Evolutionary conservation across 2,113 vertebrate species (phyloP).

Genomic region (Cisticola juncidis): DNA sequence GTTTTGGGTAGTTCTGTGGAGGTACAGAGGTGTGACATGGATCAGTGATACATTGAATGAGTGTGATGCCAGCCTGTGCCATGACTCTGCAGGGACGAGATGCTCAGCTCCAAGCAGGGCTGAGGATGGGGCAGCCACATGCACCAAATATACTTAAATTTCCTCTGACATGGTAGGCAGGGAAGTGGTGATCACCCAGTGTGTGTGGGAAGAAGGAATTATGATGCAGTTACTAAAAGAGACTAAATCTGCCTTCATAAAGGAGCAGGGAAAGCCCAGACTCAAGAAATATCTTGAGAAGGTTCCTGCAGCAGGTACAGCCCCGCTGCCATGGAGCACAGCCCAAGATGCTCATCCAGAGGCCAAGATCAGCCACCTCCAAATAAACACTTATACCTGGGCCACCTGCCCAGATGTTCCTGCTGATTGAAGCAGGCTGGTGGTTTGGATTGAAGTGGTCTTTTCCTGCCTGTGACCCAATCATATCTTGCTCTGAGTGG

Average conservation of each 20-base stretch:
- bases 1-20: not conserved
- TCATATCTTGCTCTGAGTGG: not conserved
- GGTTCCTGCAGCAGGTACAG: not conserved
- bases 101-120: not conserved
- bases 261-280: not conserved
- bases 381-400: not conserved
- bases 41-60: accelerated
- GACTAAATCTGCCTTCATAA: not conserved
- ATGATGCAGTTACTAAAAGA: not conserved
- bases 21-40: not conserved
- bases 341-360: not conserved
- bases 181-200: not conserved
- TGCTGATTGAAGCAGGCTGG: too few species aligned
- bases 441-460: not conserved
- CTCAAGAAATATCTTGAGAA: not conserved
- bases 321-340: accelerated
- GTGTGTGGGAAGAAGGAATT: not conserved
- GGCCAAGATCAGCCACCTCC: not conserved
- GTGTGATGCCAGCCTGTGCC: not conserved
- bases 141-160: not conserved
- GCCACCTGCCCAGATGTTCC: not conserved
- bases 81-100: not conserved
- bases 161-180: not conserved
- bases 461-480: not conserved
- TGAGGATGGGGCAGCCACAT: not conserved